Conservation (phyloP, 2,113 vertebrate species). For the Hiodon alosoides region DNA sequence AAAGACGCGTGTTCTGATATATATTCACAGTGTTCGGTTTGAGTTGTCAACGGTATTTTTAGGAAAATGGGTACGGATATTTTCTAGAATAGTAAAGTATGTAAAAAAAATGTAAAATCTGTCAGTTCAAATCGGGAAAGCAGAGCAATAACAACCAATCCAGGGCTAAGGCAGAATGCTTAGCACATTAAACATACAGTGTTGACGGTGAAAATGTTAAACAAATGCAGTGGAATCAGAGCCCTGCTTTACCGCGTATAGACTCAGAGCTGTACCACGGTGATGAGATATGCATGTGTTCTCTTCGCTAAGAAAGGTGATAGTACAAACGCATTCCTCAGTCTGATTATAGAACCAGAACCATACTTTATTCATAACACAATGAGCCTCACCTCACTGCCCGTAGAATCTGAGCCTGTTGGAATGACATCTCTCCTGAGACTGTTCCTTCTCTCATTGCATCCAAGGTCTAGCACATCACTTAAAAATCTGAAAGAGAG, state of each 20-base stretch:
- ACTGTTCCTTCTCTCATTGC: slow-evolving; percentile 35
- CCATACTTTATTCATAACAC: neutral
- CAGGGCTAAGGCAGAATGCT: too few species aligned
- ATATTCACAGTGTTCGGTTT: slow-evolving; percentile 1
- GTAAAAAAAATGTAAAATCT: too few species aligned
- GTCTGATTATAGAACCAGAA: neutral
- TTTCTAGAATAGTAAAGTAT: too few species aligned
- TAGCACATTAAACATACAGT: too few species aligned
- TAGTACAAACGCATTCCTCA: too few species aligned
- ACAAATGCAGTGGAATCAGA: neutral
- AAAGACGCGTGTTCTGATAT: slow-evolving; percentile 4
- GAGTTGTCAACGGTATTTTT: too few species aligned
- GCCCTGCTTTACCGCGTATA: neutral
- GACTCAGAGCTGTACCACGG: neutral
- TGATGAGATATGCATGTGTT: neutral
- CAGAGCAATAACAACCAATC: too few species aligned
- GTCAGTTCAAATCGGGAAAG: too few species aligned
- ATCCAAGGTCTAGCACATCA: neutral
- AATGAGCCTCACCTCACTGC: slow-evolving; percentile 42
- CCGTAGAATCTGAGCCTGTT: slow-evolving; percentile 36
- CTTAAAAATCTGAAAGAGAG: slow-evolving; percentile 17
- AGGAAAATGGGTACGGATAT: too few species aligned
- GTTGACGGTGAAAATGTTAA: neutral
- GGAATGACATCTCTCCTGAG: slow-evolving; percentile 45
- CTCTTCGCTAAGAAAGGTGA: too few species aligned